phyloP scores from a whole-genome alignment of 2,113 vertebrate species.

The Falco punctatus region DNA sequence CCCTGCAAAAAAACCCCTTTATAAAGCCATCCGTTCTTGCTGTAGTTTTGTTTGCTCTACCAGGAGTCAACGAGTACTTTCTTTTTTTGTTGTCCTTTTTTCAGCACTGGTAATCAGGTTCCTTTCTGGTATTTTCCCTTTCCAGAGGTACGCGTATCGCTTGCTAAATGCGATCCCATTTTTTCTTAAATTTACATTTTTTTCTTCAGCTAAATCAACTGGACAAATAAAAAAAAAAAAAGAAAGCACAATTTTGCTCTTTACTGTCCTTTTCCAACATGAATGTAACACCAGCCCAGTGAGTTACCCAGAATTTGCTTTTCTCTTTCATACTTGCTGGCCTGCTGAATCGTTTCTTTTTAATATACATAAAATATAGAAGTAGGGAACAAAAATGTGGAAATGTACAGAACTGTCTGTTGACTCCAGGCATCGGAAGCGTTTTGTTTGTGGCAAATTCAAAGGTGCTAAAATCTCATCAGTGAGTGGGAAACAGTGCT shows the following conservation, averaged over 20 bases:
- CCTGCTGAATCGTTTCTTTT: constrained; percentile 1
- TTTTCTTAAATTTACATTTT: constrained; percentile 15
- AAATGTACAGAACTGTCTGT: neutral
- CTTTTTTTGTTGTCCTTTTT: neutral
- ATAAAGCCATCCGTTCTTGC: neutral
- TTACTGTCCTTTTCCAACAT: constrained; percentile 5
- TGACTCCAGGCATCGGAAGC: constrained; percentile 49
- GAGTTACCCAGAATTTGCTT: constrained; percentile 9
- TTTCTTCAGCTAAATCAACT: neutral
- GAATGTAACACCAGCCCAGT: neutral
- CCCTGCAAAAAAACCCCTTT: neutral
- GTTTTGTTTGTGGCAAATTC: constrained; percentile 50
- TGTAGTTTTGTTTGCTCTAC: neutral
- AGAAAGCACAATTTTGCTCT: neutral
- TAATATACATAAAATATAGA: neutral
- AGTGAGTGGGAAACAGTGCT: constrained; percentile 58
- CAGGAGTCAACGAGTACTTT: neutral
- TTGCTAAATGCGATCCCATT: neutral
- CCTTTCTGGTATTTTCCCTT: neutral
- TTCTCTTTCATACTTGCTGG: neutral
- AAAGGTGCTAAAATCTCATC: constrained; percentile 64
- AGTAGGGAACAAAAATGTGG: neutral
- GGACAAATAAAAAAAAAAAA: neutral
- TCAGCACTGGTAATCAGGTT: neutral
- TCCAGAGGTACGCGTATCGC: neutral